Conservation (phyloP, 2,888 invertebrate genomes). For the Xanthia icteritia region DNA sequence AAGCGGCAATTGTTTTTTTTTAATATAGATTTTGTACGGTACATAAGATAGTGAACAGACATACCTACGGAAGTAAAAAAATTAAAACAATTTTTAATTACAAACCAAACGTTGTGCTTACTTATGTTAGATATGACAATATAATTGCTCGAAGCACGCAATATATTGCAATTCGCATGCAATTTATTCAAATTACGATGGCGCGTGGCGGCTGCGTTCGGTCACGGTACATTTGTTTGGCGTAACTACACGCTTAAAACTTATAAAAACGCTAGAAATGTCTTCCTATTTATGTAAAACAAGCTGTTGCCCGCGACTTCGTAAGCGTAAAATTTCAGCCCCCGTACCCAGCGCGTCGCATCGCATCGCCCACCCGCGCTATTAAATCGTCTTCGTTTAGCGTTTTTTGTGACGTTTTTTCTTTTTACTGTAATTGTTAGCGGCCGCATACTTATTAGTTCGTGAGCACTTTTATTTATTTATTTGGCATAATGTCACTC, state of each 20-base stretch:
- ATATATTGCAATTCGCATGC: conserved; percentile 60
- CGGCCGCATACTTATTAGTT: no score
- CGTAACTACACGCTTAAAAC: conserved; percentile 26
- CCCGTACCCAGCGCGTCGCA: not conserved
- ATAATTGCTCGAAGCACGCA: conserved; percentile 56
- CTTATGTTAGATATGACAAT: conserved; percentile 35
- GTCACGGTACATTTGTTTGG: conserved; percentile 58
- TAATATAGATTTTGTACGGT: no score
- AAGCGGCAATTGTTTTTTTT: not conserved
- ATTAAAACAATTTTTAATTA: conserved; percentile 19
- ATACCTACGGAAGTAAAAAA: conserved; percentile 47
- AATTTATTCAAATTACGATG: conserved; percentile 61
- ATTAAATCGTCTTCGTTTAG: no score
- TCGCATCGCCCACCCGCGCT: no score
- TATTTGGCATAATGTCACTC: no score
- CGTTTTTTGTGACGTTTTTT: no score
- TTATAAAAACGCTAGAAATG: conserved; percentile 52
- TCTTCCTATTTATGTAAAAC: conserved; percentile 40
- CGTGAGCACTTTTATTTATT: no score
- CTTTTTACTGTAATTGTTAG: no score
- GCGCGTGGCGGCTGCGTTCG: conserved; percentile 31
- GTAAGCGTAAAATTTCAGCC: not conserved
- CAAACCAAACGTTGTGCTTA: conserved; percentile 18
- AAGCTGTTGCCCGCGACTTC: not conserved
- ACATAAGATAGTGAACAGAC: not conserved